Base-by-base conservation (phyloP, 2,113 vertebrate species). In the Jacana jacana region DNA sequence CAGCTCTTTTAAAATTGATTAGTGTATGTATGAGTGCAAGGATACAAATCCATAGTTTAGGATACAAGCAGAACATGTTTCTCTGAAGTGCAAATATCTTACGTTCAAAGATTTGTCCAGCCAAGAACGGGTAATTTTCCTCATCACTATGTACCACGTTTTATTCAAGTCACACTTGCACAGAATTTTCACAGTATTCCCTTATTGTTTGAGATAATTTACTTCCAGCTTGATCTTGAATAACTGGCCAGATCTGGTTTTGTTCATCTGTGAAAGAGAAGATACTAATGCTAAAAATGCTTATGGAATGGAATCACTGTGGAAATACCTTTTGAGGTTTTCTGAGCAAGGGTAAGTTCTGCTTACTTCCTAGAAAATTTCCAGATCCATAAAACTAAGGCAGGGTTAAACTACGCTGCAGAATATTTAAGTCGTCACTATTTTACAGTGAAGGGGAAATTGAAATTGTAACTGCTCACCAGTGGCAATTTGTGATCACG, bases 131-230 rank as follows among this genome's bases (percentile, higher is more conserved):
- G 20, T 88, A 66, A 7, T 10, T 69, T 30, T 79, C 69, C 64
- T 81, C 22, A 35, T 33, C 58, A 5, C 46, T 64, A 12, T 18
- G 12, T 52, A 35, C 57, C 28, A 33, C 68, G 39, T 86, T 95
- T 88, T 81, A 94, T 93, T 91, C 88, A 85, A 84, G 64, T 87
- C 75, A 93, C 81, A 71, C 54, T 93, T 61, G 30, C 72, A 24
- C 33, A 64, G 72, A 89, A 81, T 63, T 81, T 87, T 72, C 80
- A 60, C n/a, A 78, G 52, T 46, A 75, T 86, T 95, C 77, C 55
- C 52, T 66, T 61, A n/a, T 68, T 89, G 69, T 92, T 61, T 68
- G 90, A 79, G 65, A 85, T 71, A 58, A 92, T 95, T 96, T 94
- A 83, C 69, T 86, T 96, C 69, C 48, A 81, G 71, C n/a, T 94